Conservation (phyloP, 2,113 vertebrate species). For the Harpagus bidentatus region DNA sequence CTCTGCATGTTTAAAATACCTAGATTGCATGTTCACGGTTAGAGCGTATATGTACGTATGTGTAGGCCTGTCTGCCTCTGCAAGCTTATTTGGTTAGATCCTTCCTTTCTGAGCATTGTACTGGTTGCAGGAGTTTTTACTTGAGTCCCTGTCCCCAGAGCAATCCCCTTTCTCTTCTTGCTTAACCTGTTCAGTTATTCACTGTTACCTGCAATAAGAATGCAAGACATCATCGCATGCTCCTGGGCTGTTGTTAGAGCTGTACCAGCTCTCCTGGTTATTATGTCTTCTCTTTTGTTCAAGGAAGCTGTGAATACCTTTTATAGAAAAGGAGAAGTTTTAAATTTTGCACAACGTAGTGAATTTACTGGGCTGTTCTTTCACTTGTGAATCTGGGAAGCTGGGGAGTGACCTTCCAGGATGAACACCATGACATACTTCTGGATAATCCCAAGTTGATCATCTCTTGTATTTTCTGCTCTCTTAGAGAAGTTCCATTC, state of each 20-base stretch:
- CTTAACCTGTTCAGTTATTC: background rate
- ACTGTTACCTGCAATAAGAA: background rate
- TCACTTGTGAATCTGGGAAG: background rate
- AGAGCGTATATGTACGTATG: rapidly evolving
- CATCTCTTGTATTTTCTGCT: background rate
- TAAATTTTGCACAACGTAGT: background rate
- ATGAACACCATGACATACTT: background rate
- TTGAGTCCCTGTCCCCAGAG: background rate
- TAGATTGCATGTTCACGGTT: background rate
- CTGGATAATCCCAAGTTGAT: background rate
- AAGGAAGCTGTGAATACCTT: background rate
- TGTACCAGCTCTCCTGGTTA: background rate
- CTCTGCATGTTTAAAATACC: background rate
- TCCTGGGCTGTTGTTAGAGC: background rate
- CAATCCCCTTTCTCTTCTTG: background rate
- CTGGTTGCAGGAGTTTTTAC: background rate
- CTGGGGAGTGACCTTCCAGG: background rate
- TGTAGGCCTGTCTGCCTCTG: background rate
- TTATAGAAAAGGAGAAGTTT: background rate
- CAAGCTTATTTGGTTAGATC: background rate
- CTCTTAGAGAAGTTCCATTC: background rate
- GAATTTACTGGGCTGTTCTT: background rate
- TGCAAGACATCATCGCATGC: background rate
- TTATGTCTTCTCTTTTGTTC: background rate
- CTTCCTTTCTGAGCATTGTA: background rate